phyloP scores from a whole-genome alignment of 2,888 invertebrate species.

The Cylloceria caligata region DNA sequence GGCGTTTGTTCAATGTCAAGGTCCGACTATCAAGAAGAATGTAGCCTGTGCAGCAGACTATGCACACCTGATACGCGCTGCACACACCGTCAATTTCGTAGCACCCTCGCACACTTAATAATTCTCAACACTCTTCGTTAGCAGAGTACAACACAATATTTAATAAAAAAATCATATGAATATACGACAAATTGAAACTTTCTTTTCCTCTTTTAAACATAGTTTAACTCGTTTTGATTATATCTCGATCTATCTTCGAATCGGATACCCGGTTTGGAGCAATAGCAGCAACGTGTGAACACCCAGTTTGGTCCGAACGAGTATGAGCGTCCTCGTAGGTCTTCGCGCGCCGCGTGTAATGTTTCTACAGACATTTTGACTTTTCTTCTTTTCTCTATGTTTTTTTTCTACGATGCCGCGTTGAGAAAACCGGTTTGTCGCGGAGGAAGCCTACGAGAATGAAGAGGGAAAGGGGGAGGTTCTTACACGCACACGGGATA shows the following conservation, averaged over 20 bases:
- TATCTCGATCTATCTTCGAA: too few relatives aligned
- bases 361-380: constrained; percentile 36
- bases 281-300: too few relatives aligned
- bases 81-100: not conserved
- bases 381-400: constrained; percentile 57
- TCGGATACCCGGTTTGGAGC: too few relatives aligned
- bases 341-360: constrained; percentile 28
- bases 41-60: constrained; percentile 5
- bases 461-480: constrained; percentile 7
- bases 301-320: not conserved
- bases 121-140: not conserved
- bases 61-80: constrained; percentile 5
- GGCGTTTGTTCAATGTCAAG: constrained; percentile 51
- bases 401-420: constrained; percentile 52
- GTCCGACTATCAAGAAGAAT: constrained; percentile 25
- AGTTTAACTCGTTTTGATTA: too few relatives aligned
- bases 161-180: not conserved
- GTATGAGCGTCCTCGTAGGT: not conserved
- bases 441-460: constrained; percentile 33
- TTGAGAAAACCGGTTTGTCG: constrained; percentile 61
- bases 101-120: not conserved
- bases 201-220: too few relatives aligned
- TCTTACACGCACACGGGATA: constrained; percentile 48
- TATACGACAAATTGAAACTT: too few relatives aligned
- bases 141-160: not conserved